These are phyloP conservation scores for Minunthozetes semirufus DNA, from an alignment of 2,888 invertebrate species.

Conservation along the genomic window DNA sequence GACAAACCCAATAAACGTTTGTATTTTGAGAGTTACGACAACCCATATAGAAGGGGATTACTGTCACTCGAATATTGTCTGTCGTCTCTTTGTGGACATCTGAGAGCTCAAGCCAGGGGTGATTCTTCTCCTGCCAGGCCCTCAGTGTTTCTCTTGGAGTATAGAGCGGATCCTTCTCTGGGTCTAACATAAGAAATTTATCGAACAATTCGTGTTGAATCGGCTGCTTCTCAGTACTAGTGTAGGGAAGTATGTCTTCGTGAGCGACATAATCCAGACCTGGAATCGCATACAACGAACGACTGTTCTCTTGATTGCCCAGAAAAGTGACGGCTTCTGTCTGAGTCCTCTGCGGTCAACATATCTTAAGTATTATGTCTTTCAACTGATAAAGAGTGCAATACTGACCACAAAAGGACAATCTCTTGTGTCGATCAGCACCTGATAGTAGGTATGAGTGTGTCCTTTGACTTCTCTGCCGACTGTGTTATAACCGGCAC, in stretches of 20 bases:
- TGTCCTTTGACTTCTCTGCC: constrained; percentile 60
- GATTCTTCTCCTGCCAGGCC: constrained; percentile 95
- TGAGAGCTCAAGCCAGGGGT: constrained; percentile 91
- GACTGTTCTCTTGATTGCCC: constrained; percentile 88
- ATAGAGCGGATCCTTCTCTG: constrained; percentile 80
- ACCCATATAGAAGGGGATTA: constrained; percentile 98
- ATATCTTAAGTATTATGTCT: no score
- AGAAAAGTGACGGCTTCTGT: constrained; percentile 95
- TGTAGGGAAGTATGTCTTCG: constrained; percentile 92
- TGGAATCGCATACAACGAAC: constrained; percentile 90
- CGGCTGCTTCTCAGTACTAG: constrained; percentile 72
- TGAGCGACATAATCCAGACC: constrained; percentile 95
- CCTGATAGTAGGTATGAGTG: constrained; percentile 90
- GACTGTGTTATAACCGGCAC: constrained; percentile 40
- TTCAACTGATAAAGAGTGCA: constrained; percentile 27
- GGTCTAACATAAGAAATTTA: constrained; percentile 75
- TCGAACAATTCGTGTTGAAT: constrained; percentile 93
- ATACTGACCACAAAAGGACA: constrained; percentile 86
- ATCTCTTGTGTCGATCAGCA: constrained; percentile 87
- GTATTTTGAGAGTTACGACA: constrained; percentile 79
- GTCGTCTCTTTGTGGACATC: constrained; percentile 97
- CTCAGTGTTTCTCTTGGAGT: constrained; percentile 72
- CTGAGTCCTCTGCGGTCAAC: constrained; percentile 80
- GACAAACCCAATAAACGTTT: constrained; percentile 78
- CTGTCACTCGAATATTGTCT: constrained; percentile 89